Evolutionary conservation across 1,140 invertebrate genomes (phyloP).

Genomic region (Drosophila santomea): DNA sequence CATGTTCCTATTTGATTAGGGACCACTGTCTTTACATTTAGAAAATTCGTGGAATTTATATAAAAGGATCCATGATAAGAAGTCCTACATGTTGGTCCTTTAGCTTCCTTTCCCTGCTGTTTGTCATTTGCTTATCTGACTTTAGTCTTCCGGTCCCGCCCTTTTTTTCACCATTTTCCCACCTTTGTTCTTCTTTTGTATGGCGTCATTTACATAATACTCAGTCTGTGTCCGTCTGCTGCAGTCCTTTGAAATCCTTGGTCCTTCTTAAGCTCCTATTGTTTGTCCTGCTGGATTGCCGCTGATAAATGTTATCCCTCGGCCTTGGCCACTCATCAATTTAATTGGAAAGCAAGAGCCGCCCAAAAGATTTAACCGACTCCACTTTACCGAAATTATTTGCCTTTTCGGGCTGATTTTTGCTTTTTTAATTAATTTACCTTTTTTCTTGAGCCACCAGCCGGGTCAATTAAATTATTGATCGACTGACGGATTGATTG

Average conservation of each 20-base stretch:
- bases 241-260: constrained; percentile 32
- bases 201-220: constrained; percentile 57
- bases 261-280: constrained; percentile 37
- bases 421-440: constrained; percentile 68
- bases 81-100: constrained; percentile 13
- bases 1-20: too few species aligned
- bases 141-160: constrained; percentile 35
- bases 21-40: too few species aligned
- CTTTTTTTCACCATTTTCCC: constrained; percentile 16
- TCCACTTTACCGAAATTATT: constrained; percentile 45
- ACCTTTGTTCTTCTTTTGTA: constrained; percentile 44
- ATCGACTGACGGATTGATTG: constrained; percentile 68
- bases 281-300: constrained; percentile 15
- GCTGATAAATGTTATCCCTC: constrained; percentile 31
- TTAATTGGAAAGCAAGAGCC: constrained; percentile 61
- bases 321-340: constrained; percentile 58
- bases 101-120: constrained; percentile 48
- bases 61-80: constrained; percentile 15
- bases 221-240: constrained; percentile 29
- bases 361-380: constrained; percentile 31
- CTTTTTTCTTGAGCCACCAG: constrained; percentile 26
- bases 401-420: constrained; percentile 42
- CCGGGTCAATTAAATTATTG: constrained; percentile 48
- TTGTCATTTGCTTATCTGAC: constrained; percentile 74
- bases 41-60: neutral